Evolutionary conservation across 2,888 invertebrate species (phyloP).

Genomic region (Melinopterus prodromus): DNA sequence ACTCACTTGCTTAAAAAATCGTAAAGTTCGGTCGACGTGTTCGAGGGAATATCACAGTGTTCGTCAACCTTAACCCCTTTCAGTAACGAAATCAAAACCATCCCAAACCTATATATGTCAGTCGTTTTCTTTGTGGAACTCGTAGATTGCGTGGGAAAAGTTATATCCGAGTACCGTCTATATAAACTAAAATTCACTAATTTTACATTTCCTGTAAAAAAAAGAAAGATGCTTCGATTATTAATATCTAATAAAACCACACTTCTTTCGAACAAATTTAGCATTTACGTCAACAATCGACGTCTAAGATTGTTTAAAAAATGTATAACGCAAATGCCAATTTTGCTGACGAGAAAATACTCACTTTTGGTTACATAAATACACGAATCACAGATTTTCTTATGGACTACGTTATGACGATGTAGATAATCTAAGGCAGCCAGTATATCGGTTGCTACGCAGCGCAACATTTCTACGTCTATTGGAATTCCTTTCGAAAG

Average conservation of each 20-base stretch:
- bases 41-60: slow-evolving; percentile 67
- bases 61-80: slow-evolving; percentile 64
- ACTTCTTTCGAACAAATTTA: too few species aligned
- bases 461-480: slow-evolving; percentile 67
- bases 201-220: slow-evolving; percentile 61
- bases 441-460: slow-evolving; percentile 76
- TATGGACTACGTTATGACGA: slow-evolving; percentile 82
- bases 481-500: slow-evolving; percentile 63
- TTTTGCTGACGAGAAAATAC: background rate
- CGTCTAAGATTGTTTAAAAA: slow-evolving; percentile 17
- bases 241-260: too few species aligned
- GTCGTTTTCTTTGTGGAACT: slow-evolving; percentile 63
- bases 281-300: background rate
- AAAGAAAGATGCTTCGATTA: background rate
- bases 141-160: slow-evolving; percentile 57
- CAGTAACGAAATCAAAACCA: slow-evolving; percentile 72
- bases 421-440: slow-evolving; percentile 82
- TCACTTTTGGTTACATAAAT: slow-evolving; percentile 76
- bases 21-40: slow-evolving; percentile 69
- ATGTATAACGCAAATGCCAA: slow-evolving; percentile 16
- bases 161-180: slow-evolving; percentile 68
- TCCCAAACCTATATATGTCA: slow-evolving; percentile 78
- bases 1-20: slow-evolving; percentile 77
- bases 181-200: slow-evolving; percentile 77
- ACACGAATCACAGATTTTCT: slow-evolving; percentile 78